Evolutionary conservation across 1,140 invertebrate species (phyloP).

Genomic region (Drosophila sp.): DNA sequence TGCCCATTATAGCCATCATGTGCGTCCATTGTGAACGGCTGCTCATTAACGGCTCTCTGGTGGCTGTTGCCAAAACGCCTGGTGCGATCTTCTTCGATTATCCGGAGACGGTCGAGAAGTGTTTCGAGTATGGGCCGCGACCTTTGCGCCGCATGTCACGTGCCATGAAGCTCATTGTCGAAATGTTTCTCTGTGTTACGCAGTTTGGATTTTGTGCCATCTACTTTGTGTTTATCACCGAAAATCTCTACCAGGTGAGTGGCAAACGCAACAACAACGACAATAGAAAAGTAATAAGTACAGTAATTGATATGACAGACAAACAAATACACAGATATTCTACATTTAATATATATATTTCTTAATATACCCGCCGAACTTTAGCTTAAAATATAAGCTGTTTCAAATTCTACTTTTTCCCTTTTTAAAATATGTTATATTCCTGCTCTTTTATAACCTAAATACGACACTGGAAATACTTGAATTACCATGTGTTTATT

Average conservation of each 20-base stretch:
- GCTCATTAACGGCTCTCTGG: conserved; percentile 67
- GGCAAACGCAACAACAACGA: neutral
- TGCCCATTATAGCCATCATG: conserved; percentile 89
- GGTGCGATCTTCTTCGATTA: conserved; percentile 86
- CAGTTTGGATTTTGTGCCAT: conserved; percentile 98
- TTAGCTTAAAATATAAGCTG: no score
- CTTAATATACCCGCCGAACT: no score
- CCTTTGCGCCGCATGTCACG: conserved; percentile 87
- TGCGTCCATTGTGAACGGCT: conserved; percentile 91
- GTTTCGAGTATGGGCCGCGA: conserved; percentile 90
- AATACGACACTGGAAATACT: no score
- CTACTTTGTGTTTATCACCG: conserved; percentile 96
- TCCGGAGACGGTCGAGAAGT: conserved; percentile 91
- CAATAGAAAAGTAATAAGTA: neutral
- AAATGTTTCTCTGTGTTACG: conserved; percentile 94
- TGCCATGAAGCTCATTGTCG: conserved; percentile 88
- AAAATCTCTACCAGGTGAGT: conserved; percentile 90
- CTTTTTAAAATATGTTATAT: no score
- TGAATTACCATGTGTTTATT: no score
- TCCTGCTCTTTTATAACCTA: no score
- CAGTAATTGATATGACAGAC: no score
- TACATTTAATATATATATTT: no score
- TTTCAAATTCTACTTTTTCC: no score
- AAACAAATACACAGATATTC: no score
- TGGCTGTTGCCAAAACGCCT: conserved; percentile 67